Base-by-base conservation (phyloP, 2,113 vertebrate genomes). In the Halcyon malimbica region DNA sequence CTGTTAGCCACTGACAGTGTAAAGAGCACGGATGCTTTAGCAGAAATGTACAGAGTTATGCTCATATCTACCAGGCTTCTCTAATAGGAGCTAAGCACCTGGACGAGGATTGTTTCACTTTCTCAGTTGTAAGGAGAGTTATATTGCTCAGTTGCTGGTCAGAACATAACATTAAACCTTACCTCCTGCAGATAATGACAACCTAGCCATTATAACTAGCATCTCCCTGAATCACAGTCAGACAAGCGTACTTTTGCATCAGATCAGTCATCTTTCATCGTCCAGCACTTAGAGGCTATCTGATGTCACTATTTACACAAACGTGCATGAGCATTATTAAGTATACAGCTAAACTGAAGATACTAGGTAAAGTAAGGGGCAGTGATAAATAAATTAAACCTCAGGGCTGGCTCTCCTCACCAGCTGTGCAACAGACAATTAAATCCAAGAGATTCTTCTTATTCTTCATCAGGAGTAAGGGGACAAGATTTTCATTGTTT, bases 11-110 rank as follows among this genome's bases (percentile, higher is more conserved):
- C 79, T 67, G 82, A 79, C 83, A 87, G 73, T 29, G 9, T 89
- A 96, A 97, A 95, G 93, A 64, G 82, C 56, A 73, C 8, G 6
- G 39, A 85, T 93, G 87, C 85, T 91, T 97, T 88, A 90, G 67
- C 25, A 83, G 26, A 90, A 89, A 35, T 73, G 63, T 60, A 74
- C 60, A 89, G 77, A 95, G 25, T 79, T 92, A 59, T 82, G 51
- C 28, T 63, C 73, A 33, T 18, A 21, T 90, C 79, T 95, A 50
- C 48, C 78, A 90, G 35, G 8, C 63, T 94, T 95, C 84, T 64
- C 65, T 91, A 92, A 89, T 6, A 65, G 75, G 35, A 94, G 19
- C 23, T 42, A 42, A 67, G 54, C 79, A 89, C 39, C 65, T 90
- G 71, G 26, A 76, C 91, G 74, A 92, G 29, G 20, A 75, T 57